These are phyloP conservation scores for Meloidogyne hapla DNA, from an alignment of 1,140 invertebrate genomes.

Conservation along the genomic window DNA sequence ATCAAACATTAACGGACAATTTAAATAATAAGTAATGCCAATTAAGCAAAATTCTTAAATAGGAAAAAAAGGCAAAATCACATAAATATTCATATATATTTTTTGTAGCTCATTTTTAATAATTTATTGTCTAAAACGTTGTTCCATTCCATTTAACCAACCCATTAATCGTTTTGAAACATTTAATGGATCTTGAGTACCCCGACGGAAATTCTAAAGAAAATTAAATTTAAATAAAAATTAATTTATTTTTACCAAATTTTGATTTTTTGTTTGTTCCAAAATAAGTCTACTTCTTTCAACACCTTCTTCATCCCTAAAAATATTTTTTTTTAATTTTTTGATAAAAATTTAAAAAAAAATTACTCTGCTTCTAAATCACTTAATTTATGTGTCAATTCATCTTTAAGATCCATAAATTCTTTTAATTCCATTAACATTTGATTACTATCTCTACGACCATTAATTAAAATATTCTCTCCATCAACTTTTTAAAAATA, in stretches of 20 bases:
- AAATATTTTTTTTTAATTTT: neutral
- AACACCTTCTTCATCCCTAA: neutral
- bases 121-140: neutral
- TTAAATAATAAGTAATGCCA: neutral
- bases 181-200: neutral
- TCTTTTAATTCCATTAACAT: conserved; percentile 9
- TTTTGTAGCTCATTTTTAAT: too few relatives aligned
- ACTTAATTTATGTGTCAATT: neutral
- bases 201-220: neutral
- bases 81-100: neutral
- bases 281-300: neutral
- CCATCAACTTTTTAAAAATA: neutral
- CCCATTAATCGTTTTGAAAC: neutral
- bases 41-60: neutral
- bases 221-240: neutral
- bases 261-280: neutral
- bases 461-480: conserved; percentile 3
- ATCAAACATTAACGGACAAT: neutral
- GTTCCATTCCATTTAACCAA: neutral
- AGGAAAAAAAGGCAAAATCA: neutral
- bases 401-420: conserved; percentile 22
- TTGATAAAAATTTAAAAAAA: neutral
- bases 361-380: conserved; percentile 11
- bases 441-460: neutral
- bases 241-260: neutral